These are phyloP conservation scores for Scrobipalpa atriplicella DNA, from an alignment of 2,888 invertebrate genomes.

Conservation along the genomic window DNA sequence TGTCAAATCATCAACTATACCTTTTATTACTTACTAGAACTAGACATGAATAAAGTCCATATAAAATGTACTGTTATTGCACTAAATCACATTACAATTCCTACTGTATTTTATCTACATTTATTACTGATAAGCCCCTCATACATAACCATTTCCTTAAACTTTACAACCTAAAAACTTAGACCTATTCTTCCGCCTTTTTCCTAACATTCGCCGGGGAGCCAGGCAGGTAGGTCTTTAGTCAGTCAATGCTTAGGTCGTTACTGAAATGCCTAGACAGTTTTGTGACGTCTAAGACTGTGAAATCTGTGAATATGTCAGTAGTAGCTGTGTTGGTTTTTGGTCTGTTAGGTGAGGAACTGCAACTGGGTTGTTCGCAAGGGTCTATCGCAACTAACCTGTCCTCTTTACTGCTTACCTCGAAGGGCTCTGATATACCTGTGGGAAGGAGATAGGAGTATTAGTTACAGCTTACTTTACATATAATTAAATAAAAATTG, in stretches of 20 bases:
- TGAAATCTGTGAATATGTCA: constrained; percentile 76
- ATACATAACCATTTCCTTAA: background rate
- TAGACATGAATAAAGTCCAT: too few species aligned
- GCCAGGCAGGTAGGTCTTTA: constrained; percentile 72
- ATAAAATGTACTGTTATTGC: too few species aligned
- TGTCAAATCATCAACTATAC: too few species aligned
- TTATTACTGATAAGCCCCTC: background rate
- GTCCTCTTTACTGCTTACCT: constrained; percentile 74
- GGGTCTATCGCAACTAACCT: constrained; percentile 54
- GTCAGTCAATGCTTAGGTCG: constrained; percentile 80
- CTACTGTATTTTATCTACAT: too few species aligned
- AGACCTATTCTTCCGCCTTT: constrained; percentile 37
- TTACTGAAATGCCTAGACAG: constrained; percentile 77
- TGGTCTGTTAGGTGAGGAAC: constrained; percentile 47
- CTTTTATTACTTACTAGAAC: too few species aligned
- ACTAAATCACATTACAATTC: too few species aligned
- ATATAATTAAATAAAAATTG: too few species aligned
- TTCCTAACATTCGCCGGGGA: constrained; percentile 66
- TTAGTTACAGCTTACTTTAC: background rate
- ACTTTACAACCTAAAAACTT: too few species aligned
- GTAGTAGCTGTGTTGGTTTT: constrained; percentile 60
- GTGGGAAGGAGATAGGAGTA: constrained; percentile 30
- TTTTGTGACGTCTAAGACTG: constrained; percentile 73
- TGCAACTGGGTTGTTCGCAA: constrained; percentile 55
- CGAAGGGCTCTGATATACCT: constrained; percentile 79